Percentiles rank a stretch among this genome's conserved stretches.
phyloP scores from a whole-genome alignment of 1,140 invertebrate species.

The Bombus pyrosoma region DNA sequence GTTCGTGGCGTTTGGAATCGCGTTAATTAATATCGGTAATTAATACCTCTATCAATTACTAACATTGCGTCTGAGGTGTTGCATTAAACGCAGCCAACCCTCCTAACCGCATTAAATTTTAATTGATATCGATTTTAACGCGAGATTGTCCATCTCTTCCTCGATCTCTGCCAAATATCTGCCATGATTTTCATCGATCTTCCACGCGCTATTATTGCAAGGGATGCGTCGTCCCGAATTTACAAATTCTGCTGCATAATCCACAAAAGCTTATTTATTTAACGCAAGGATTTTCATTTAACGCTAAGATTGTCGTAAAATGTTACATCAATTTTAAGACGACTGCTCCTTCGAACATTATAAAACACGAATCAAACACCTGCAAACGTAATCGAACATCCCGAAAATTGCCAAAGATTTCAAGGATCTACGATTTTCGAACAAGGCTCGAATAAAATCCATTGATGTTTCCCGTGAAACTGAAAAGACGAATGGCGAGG shows the following conservation, averaged over 20 bases:
- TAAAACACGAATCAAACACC: too few relatives aligned
- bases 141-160: not conserved
- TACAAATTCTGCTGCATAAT: not conserved
- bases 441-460: not conserved
- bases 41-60: conserved; percentile 29
- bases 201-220: not conserved
- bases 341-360: too few relatives aligned
- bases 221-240: not conserved
- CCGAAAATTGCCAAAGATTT: not conserved
- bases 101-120: conserved; percentile 25
- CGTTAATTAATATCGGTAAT: conserved; percentile 44
- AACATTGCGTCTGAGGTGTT: conserved; percentile 28
- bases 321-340: not conserved
- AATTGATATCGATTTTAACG: conserved; percentile 28
- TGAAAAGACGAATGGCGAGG: too few relatives aligned
- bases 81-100: conserved; percentile 7
- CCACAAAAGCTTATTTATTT: not conserved
- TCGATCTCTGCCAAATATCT: not conserved
- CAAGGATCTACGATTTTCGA: too few relatives aligned
- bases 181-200: conserved; percentile 7
- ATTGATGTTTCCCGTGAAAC: too few relatives aligned
- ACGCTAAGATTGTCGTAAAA: not conserved
- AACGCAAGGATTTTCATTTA: not conserved
- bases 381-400: too few relatives aligned
- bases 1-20: not conserved